phyloP scores from a whole-genome alignment of 1,140 invertebrate genomes.

The Polypedilum pembai region DNA sequence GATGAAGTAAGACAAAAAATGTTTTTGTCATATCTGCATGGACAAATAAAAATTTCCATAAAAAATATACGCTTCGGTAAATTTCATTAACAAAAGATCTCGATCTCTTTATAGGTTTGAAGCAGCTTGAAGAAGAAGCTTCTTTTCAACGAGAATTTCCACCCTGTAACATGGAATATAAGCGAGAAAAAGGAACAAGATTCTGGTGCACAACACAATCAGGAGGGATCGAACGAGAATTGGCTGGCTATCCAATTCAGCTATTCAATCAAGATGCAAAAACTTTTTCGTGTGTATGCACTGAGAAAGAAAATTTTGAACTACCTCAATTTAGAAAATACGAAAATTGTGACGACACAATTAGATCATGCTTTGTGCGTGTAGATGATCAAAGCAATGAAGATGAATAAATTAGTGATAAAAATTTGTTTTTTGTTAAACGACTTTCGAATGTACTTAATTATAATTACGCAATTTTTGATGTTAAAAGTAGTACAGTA shows the following conservation, averaged over 20 bases:
- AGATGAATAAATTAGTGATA: neutral
- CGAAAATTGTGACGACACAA: conserved; percentile 1
- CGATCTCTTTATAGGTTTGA: neutral
- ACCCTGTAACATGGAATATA: conserved; percentile 19
- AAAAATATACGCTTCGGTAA: neutral
- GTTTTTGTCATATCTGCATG: neutral
- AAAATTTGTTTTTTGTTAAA: no score
- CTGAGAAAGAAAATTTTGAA: neutral
- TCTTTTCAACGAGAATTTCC: neutral
- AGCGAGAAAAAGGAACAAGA: neutral
- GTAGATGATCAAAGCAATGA: conserved; percentile 8
- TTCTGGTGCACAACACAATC: conserved; percentile 20
- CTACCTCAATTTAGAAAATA: conserved; percentile 14
- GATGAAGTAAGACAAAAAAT: neutral
- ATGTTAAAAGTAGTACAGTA: no score
- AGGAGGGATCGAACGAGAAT: neutral
- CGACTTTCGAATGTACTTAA: no score
- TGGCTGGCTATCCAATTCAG: neutral
- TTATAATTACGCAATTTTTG: no score
- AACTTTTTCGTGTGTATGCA: neutral
- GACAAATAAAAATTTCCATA: neutral
- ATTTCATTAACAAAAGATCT: neutral
- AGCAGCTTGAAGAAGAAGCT: neutral
- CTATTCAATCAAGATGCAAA: conserved; percentile 18
- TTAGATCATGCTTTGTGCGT: neutral